These are phyloP conservation scores for Eupithecia dodoneata DNA, from an alignment of 2,888 invertebrate genomes.

Conservation along the genomic window DNA sequence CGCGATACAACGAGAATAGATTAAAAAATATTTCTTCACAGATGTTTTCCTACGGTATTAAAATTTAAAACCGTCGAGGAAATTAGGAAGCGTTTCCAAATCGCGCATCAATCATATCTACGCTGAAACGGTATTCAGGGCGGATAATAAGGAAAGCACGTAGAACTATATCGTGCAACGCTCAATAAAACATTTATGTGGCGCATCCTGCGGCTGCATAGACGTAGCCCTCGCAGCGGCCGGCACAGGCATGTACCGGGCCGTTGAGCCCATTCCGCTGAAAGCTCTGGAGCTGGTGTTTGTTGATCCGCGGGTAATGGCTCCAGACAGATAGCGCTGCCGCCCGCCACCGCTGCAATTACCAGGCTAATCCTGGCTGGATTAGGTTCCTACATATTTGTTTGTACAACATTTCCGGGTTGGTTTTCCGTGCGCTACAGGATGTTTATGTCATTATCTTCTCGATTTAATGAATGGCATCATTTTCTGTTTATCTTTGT, in stretches of 20 bases:
- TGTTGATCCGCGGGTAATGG: slow-evolving; percentile 35
- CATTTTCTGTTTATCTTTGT: slow-evolving; percentile 7
- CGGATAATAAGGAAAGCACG: slow-evolving; percentile 42
- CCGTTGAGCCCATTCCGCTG: slow-evolving; percentile 32
- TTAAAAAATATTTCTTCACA: slow-evolving; percentile 13
- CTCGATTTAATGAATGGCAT: slow-evolving; percentile 16
- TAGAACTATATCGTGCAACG: slow-evolving; percentile 18
- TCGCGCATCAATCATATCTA: slow-evolving; percentile 27
- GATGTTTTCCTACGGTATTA: slow-evolving; percentile 6
- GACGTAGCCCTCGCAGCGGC: slow-evolving; percentile 11
- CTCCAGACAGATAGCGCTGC: slow-evolving; percentile 14
- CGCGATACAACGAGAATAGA: slow-evolving; percentile 33
- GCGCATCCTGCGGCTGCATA: slow-evolving; percentile 37
- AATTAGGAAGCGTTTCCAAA: slow-evolving; percentile 34
- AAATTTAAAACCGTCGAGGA: slow-evolving; percentile 14
- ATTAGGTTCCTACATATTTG: slow-evolving; percentile 16
- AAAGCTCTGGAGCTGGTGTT: slow-evolving; percentile 27
- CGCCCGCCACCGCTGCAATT: slow-evolving; percentile 22
- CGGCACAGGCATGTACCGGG: not conserved
- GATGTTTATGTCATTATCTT: slow-evolving; percentile 26
- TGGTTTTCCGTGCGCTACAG: slow-evolving; percentile 11
- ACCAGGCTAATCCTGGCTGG: slow-evolving; percentile 21
- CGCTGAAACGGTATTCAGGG: slow-evolving; percentile 38
- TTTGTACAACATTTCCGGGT: slow-evolving; percentile 28
- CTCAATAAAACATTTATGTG: slow-evolving; percentile 38